These are phyloP conservation scores for Stichopus chloronotus DNA, from an alignment of 35 echinoderm and acorn worm genomes.

Conservation along the genomic window DNA sequence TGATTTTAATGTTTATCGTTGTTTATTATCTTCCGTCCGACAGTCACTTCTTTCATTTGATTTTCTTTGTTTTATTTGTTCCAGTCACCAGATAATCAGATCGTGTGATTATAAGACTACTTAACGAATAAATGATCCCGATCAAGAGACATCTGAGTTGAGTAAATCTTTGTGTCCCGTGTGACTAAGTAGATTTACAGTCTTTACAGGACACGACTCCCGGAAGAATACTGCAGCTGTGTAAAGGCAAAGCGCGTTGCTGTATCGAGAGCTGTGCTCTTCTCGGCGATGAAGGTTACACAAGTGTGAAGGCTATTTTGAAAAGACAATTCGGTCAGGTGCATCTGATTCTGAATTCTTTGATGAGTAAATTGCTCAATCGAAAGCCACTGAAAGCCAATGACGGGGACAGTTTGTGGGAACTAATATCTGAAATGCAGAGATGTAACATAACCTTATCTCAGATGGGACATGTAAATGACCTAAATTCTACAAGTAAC, in stretches of 20 bases:
- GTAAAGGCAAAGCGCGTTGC: constrained; percentile 60
- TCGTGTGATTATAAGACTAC: too few relatives aligned
- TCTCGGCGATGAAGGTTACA: constrained; percentile 43
- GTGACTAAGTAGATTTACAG: not conserved
- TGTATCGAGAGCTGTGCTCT: constrained; percentile 52
- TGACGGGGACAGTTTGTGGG: constrained; percentile 41
- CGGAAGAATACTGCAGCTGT: constrained; percentile 14
- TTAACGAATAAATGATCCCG: too few relatives aligned
- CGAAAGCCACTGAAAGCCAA: constrained; percentile 37
- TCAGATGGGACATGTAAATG: constrained; percentile 43
- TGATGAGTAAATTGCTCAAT: constrained; percentile 11
- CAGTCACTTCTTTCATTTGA: too few relatives aligned
- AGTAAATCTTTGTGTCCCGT: not conserved
- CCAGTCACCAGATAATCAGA: too few relatives aligned
- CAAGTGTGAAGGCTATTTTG: constrained; percentile 35
- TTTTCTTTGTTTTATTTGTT: too few relatives aligned
- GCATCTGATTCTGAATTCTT: constrained; percentile 34
- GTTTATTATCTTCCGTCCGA: too few relatives aligned
- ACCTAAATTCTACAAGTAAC: constrained; percentile 36
- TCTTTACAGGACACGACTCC: too few relatives aligned
- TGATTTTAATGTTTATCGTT: too few relatives aligned
- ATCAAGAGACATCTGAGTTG: too few relatives aligned
- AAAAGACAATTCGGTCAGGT: constrained; percentile 22
- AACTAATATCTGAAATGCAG: constrained; percentile 51
- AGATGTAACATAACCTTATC: constrained; percentile 44